Percentiles rank a stretch among this genome's conserved stretches.
Evolutionary conservation across 2,888 invertebrate genomes (phyloP).

Genomic region (Scrobipalpa costella): DNA sequence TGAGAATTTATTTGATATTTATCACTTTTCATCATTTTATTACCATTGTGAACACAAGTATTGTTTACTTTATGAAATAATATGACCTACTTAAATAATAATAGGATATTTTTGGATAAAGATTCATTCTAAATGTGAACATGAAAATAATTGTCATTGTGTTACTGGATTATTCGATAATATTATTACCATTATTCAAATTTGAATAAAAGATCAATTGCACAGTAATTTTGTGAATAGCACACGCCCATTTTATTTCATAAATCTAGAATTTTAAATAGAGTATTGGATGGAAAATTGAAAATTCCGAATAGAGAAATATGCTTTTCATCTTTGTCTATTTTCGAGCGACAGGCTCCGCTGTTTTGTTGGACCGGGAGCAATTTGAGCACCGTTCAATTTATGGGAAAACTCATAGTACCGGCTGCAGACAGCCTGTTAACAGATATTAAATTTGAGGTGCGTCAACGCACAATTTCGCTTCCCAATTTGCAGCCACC

Average conservation of each 20-base stretch:
- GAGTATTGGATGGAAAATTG: background rate
- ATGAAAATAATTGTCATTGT: too few relatives aligned
- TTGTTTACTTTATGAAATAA: too few relatives aligned
- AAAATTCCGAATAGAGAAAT: background rate
- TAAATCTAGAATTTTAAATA: background rate
- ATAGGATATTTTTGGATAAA: too few relatives aligned
- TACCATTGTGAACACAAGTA: too few relatives aligned
- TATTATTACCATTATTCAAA: too few relatives aligned
- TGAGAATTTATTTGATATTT: too few relatives aligned
- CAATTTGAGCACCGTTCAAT: conserved; percentile 11
- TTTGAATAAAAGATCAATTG: too few relatives aligned
- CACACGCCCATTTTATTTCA: background rate
- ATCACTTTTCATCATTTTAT: too few relatives aligned
- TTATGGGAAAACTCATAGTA: conserved; percentile 14
- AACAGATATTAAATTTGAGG: conserved; percentile 24
- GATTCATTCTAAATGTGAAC: too few relatives aligned
- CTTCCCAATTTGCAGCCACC: conserved; percentile 57
- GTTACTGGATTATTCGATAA: too few relatives aligned
- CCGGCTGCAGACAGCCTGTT: conserved; percentile 15
- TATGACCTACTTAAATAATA: too few relatives aligned
- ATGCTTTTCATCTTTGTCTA: conserved; percentile 9
- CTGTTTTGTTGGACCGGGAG: conserved; percentile 7
- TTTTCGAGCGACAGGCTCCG: conserved; percentile 9
- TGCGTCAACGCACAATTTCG: conserved; percentile 27
- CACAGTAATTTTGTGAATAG: background rate